phyloP scores from a whole-genome alignment of 2,888 invertebrate genomes.

The Metalampra italica region DNA sequence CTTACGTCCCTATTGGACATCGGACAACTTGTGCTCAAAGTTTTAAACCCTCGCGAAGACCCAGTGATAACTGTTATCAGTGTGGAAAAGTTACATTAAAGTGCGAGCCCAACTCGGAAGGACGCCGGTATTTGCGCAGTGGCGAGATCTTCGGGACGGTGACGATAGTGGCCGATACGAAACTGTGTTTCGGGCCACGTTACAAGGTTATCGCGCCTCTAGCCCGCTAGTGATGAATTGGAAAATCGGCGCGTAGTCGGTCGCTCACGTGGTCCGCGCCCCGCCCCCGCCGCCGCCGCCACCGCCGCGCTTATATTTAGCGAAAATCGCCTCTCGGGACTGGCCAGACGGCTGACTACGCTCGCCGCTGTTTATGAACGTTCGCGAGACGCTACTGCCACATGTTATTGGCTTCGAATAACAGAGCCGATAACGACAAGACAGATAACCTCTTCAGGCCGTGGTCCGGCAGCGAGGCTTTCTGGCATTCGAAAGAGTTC shows the following conservation, averaged over 20 bases:
- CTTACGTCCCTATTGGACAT: conserved; percentile 19
- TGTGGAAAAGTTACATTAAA: conserved; percentile 63
- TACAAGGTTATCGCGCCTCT: conserved; percentile 77
- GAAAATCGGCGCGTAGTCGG: conserved; percentile 78
- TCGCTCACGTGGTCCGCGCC: conserved; percentile 69
- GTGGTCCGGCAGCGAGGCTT: conserved; percentile 50
- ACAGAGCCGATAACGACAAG: conserved; percentile 70
- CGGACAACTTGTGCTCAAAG: conserved; percentile 19
- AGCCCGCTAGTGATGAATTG: conserved; percentile 75
- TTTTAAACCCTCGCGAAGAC: conserved; percentile 21
- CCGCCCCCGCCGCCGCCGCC: conserved; percentile 32
- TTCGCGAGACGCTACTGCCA: conserved; percentile 73
- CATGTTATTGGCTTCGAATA: conserved; percentile 75
- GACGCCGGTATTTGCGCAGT: conserved; percentile 46
- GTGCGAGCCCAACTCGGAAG: conserved; percentile 50
- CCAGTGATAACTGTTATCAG: conserved; percentile 65
- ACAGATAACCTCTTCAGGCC: conserved; percentile 71
- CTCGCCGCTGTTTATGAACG: conserved; percentile 70
- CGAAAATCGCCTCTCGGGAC: conserved; percentile 77
- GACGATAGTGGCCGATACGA: conserved; percentile 54
- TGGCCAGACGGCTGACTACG: conserved; percentile 62
- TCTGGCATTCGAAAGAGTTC: conserved; percentile 65
- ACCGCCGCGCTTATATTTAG: conserved; percentile 75
- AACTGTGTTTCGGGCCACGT: conserved; percentile 66
- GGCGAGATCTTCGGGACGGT: conserved; percentile 44